A percentile compares a stretch with the other conserved stretches of the same genome.
Evolutionary conservation across 2,888 invertebrate species (phyloP).

Genomic region (Brachypterus glaber): DNA sequence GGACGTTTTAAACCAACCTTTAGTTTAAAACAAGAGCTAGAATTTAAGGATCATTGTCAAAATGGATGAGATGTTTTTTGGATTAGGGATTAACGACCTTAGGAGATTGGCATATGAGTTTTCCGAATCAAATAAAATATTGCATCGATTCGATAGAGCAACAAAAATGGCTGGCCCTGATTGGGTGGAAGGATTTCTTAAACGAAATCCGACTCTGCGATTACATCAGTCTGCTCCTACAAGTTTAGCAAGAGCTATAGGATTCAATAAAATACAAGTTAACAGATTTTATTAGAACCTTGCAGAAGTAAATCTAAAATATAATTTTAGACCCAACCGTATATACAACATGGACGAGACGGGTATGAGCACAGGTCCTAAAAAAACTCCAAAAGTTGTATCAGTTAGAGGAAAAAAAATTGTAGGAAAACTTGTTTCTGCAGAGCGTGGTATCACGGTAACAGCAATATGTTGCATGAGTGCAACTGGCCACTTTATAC

Average conservation of each 20-base stretch:
- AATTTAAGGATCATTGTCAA: too few relatives aligned
- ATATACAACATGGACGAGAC: conserved; percentile 27
- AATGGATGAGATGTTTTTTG: too few relatives aligned
- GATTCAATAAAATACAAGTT: conserved; percentile 25
- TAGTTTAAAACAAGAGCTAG: too few relatives aligned
- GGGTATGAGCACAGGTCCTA: conserved; percentile 26
- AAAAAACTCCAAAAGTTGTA: conserved; percentile 25
- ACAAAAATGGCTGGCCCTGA: conserved; percentile 20
- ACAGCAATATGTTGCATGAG: conserved; percentile 38
- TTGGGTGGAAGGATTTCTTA: conserved; percentile 17
- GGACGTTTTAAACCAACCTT: too few relatives aligned
- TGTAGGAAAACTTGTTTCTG: conserved; percentile 36
- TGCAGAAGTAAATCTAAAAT: conserved; percentile 19
- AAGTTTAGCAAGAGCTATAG: conserved; percentile 17
- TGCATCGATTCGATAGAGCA: conserved; percentile 20
- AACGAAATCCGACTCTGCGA: conserved; percentile 17
- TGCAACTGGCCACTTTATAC: conserved; percentile 34
- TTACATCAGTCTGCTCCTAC: conserved; percentile 16
- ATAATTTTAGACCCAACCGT: conserved; percentile 23
- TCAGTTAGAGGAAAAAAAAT: conserved; percentile 30
- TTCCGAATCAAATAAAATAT: conserved; percentile 20
- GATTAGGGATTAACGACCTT: conserved; percentile 9
- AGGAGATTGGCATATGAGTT: conserved; percentile 19
- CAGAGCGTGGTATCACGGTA: conserved; percentile 35
- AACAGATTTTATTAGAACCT: conserved; percentile 16